Conservation (phyloP, 2,797 vertebrate genomes). For the Sardinella longiceps region DNA sequence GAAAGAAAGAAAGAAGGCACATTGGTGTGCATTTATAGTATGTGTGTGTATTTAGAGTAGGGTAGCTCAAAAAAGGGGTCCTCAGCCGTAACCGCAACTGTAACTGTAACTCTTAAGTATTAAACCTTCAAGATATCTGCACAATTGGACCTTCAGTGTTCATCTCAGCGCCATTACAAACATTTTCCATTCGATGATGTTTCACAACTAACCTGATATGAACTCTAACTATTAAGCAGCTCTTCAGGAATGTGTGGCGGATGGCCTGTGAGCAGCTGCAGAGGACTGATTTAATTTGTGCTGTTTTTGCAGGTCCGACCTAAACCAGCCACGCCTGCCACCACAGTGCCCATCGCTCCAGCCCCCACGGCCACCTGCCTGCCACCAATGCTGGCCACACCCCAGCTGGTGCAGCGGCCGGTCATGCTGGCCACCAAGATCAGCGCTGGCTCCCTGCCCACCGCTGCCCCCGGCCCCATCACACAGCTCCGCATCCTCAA, state of each 20-base stretch:
- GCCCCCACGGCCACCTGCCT: slow-evolving; percentile 61
- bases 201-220: not conserved
- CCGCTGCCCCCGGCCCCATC: slow-evolving; percentile 84
- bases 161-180: no score
- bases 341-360: slow-evolving; percentile 86
- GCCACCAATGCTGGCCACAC: slow-evolving; percentile 85
- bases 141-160: not conserved
- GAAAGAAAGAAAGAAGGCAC: no score
- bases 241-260: not conserved
- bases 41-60: slow-evolving; percentile 31
- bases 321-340: slow-evolving; percentile 84
- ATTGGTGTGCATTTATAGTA: slow-evolving; percentile 34
- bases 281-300: not conserved
- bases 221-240: not conserved
- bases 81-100: no score
- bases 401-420: slow-evolving; percentile 85
- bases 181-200: no score
- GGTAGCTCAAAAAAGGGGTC: not conserved
- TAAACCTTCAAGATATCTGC: slow-evolving; percentile 17
- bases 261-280: not conserved
- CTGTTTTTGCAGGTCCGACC: slow-evolving; percentile 79
- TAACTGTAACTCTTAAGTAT: not conserved
- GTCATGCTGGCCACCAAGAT: slow-evolving; percentile 85
- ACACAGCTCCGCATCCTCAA: slow-evolving; percentile 88
- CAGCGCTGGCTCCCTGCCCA: slow-evolving; percentile 81